Conservation (phyloP, 2,888 invertebrate species). For the Glomeris marginata region DNA sequence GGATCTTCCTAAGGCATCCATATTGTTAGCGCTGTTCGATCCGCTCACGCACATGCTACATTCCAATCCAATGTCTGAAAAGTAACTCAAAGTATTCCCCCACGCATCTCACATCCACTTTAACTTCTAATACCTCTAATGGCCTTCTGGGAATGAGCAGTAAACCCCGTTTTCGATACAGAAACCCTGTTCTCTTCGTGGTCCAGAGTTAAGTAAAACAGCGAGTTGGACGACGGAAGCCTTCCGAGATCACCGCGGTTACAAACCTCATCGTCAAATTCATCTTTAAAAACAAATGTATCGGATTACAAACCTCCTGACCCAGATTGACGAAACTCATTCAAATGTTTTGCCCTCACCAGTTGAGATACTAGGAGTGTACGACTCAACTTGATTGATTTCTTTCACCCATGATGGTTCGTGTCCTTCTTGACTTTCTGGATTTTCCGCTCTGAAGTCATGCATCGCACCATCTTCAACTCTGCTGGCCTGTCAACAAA, state of each 20-base stretch:
- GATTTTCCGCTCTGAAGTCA: constrained; percentile 3
- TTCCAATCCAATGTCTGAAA: too few species aligned
- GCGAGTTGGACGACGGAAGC: constrained; percentile 35
- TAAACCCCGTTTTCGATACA: constrained; percentile 19
- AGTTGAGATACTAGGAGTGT: neutral
- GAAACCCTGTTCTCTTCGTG: constrained; percentile 41
- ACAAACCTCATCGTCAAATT: constrained; percentile 1
- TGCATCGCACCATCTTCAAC: constrained; percentile 16
- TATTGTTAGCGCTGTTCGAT: too few species aligned
- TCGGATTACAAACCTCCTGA: neutral
- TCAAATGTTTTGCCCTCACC: neutral
- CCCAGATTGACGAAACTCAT: neutral
- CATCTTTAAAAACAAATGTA: constrained; percentile 1
- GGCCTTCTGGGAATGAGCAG: neutral
- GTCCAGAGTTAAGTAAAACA: constrained; percentile 46
- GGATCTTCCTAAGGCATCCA: too few species aligned
- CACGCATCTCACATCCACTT: too few species aligned
- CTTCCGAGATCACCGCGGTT: neutral
- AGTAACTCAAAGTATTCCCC: too few species aligned
- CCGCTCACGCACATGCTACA: too few species aligned
- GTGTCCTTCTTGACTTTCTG: constrained; percentile 33
- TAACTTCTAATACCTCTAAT: neutral
- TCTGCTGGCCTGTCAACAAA: constrained; percentile 6
- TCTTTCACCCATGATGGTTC: constrained; percentile 48
- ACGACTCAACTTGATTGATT: constrained; percentile 12